Conservation (phyloP, 64 coral and sea anemone species). For the Montipora foliosa region DNA sequence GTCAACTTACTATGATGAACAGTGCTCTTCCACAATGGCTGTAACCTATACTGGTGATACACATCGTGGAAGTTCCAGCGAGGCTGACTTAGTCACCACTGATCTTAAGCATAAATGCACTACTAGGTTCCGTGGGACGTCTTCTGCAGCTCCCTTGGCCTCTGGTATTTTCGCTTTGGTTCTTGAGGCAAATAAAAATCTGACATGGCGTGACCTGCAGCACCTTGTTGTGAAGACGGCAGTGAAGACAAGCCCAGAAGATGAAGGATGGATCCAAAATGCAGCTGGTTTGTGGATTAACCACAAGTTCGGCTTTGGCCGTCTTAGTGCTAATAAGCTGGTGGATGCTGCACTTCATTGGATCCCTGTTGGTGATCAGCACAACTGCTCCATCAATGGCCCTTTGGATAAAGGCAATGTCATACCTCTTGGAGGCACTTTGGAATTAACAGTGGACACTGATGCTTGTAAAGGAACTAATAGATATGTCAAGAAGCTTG, state of each 20-base stretch:
- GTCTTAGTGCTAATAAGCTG: constrained; percentile 82
- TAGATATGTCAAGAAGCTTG: constrained; percentile 79
- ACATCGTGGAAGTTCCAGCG: constrained; percentile 74
- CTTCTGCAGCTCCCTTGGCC: constrained; percentile 94
- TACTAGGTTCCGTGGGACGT: constrained; percentile 89
- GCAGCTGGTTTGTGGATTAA: constrained; percentile 88
- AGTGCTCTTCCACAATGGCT: constrained; percentile 96
- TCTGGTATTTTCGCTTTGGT: constrained; percentile 97
- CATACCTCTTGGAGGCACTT: constrained; percentile 64
- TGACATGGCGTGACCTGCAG: constrained; percentile 96
- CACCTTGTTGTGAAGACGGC: constrained; percentile 92
- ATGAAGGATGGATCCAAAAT: constrained; percentile 92
- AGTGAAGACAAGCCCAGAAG: constrained; percentile 89
- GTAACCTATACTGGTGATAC: constrained; percentile 95
- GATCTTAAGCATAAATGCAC: constrained; percentile 92
- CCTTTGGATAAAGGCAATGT: constrained; percentile 6
- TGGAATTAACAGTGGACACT: constrained; percentile 66
- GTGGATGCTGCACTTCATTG: constrained; percentile 78
- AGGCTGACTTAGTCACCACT: constrained; percentile 90
- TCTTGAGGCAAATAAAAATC: constrained; percentile 86
- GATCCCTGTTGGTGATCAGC: constrained; percentile 85
- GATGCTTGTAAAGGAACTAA: constrained; percentile 72
- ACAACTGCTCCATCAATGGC: constrained; percentile 78
- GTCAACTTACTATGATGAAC: constrained; percentile 97
- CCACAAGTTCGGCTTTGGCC: constrained; percentile 99